Conservation (phyloP, 2,888 invertebrate genomes). For the Lysandra bellargus region DNA sequence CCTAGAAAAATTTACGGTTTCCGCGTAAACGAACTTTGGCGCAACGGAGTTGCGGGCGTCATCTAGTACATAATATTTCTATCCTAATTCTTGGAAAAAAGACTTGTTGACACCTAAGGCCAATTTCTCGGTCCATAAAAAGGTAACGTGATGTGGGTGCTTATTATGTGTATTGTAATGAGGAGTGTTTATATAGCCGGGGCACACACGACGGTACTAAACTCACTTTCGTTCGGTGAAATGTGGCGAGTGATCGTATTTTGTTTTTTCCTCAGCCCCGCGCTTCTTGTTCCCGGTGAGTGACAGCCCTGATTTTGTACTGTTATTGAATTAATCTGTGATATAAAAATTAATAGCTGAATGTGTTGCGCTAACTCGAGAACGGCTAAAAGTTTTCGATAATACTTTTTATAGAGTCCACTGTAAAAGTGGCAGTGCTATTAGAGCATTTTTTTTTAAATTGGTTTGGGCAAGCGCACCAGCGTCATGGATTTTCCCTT, state of each 20-base stretch:
- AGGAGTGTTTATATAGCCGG: conserved; percentile 42
- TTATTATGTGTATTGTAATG: conserved; percentile 53
- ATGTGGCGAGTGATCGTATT: conserved; percentile 37
- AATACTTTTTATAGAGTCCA: too few species aligned
- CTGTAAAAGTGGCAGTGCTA: too few species aligned
- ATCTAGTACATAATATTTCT: neutral
- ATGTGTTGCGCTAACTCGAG: too few species aligned
- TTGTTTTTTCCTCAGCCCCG: conserved; percentile 15
- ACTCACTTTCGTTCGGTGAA: conserved; percentile 27
- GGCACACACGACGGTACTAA: conserved; percentile 8
- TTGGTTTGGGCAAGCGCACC: too few species aligned
- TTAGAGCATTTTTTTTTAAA: too few species aligned
- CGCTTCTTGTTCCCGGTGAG: conserved; percentile 31
- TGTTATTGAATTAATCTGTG: too few species aligned
- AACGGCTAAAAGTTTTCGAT: too few species aligned
- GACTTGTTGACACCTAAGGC: conserved; percentile 35
- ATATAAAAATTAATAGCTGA: too few species aligned
- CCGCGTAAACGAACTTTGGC: too few species aligned
- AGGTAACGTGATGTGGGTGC: conserved; percentile 53
- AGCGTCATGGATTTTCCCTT: too few species aligned
- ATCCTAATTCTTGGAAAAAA: conserved; percentile 16
- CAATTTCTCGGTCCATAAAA: conserved; percentile 36
- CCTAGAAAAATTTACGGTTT: too few species aligned
- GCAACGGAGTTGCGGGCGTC: too few species aligned
- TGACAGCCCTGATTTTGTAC: neutral